Evolutionary conservation across 1,140 invertebrate species (phyloP), one percentile per base, ranked within the genome.

Genomic region (Procambarus clarkii): DNA sequence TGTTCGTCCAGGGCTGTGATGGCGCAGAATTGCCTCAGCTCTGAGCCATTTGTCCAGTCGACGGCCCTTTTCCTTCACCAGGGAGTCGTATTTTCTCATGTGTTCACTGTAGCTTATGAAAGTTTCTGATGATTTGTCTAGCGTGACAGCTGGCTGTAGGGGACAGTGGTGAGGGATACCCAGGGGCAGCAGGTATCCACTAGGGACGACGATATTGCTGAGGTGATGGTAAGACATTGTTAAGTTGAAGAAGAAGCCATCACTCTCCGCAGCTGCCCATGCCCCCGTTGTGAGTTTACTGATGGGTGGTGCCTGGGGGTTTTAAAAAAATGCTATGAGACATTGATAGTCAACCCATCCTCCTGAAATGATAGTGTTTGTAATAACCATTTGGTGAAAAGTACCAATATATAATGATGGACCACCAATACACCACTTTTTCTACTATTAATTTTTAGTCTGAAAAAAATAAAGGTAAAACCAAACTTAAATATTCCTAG

Each of bases 141-240:
- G 9, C 18, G 48, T 24, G 13, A 8, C 2, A 48, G 15, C n/a
- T 24, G 60, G 50, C 21, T 34, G 21, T 13, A 71, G 2, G 15
- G 69, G 83, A 34, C 58, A 81, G 24, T 79, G 18, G 2, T 8
- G 18, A 3, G 77, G 48, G 24, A 11, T 60, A 48, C 0, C 50
- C 46, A 91, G 44, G 58, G 89, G 89, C 82, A 78, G 21, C 18
- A 91, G 83, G n/a, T 69, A 9, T 2, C 82, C 82, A 18, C 18
- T 15, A 11, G 18, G 60, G 46, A 60, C 1, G 7, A 69, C n/a
- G 48, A 91, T 78, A 24, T 78, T 13, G 74, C 34, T 86, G 18
- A 64, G 76, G n/a, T 60, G 82, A 48, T 84, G 89, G 50, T 91
- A 91, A 2, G 89, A 91, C 89, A 91, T 83, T 1, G 89, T 81